Base-by-base conservation (phyloP, 2,888 invertebrate genomes). In the Acleris cristana region DNA sequence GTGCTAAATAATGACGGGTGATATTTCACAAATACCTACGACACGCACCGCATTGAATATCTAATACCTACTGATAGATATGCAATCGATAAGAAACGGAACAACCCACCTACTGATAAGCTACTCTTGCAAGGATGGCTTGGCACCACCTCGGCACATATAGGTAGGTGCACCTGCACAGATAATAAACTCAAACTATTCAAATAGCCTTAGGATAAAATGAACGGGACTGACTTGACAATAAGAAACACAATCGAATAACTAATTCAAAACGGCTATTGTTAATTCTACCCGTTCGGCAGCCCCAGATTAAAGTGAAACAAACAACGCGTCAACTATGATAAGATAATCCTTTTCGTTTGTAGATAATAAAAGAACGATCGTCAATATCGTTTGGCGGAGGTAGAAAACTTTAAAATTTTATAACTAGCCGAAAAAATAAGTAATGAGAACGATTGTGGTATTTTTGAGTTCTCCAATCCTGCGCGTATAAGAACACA, bases 81-180 rank as follows among this genome's bases (percentile, higher is more conserved):
- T 57, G 34, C 52, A 52, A 62, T 57, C 61, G 61, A 67, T 67
- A 67, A 62, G 57, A 56, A 40, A 40, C 14, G 40, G 14, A 23
- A 56, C 62, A 23, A 56, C 62, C 62, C 66, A 57, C 66, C 62
- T 57, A 57, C 57, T 40, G 66, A 62, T 67, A 62, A 61, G 56
- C 5, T 21, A 19, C 14, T 45, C 44, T 57, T 62, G 45, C 51
- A 34, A 61, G 19, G 18, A 18, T 53, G 53, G 23, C 40, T 26
- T 26, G 26, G 26, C 26, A 26, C 26, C 26, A 26, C 7, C 26
- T 52, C 18, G 26, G 18, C 10, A 54, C 54, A 12, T 18, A 18
- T 18, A 18, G 34, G 10, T 54, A 30, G 30, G n/a, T 54, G n/a
- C 21, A 54, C n/a, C 40, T 40, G 40, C 40, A 40, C 40, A 14